Evolutionary conservation across 2,888 invertebrate species (phyloP), one percentile per base, ranked within the genome.

Genomic region (Eristalinus sepulchralis): DNA sequence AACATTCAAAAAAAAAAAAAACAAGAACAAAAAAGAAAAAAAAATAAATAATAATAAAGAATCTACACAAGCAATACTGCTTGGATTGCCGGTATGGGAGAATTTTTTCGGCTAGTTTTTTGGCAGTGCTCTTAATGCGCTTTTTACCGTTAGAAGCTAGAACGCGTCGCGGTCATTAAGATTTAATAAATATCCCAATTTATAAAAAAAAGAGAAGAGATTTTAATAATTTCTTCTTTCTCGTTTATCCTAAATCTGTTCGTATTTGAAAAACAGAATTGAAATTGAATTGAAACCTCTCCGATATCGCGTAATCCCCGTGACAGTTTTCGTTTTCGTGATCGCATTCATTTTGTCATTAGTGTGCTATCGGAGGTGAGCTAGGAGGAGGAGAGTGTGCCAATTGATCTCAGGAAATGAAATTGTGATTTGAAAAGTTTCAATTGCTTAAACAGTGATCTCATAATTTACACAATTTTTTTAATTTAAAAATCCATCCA

Each of bases 61-160:
- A 71, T 77, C 81, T 72, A 80, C 81, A 76, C 67, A 85, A 47
- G 78, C 78, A 82, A 85, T 86, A 83, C 83, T 72, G 79, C 83
- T 76, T 73, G 83, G 59, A 71, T 83, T 79, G 86, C 86, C 88
- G 89, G 89, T 89, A 89, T 89, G 81, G 88, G 84, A 88, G 88
- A 89, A 89, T 89, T 89, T 89, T 89, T 66, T 89, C 88, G 88
- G 89, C 89, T 90, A 90, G 89, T 90, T 90, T 90, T 89, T 90
- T 88, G 90, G 89, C 89, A 88, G 90, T 89, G 83, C 89, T 90
- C 88, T 88, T 90, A 90, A 90, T 90, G 90, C 90, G 90, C 90
- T 90, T 90, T 90, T 90, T 90, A 86, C 86, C 83, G 77, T 71
- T 73, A 83, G 86, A 83, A 79, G 79, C 79, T 79, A 75, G 47